Base-by-base conservation (phyloP, 2,888 invertebrate species). In the Glomeris marginata region DNA sequence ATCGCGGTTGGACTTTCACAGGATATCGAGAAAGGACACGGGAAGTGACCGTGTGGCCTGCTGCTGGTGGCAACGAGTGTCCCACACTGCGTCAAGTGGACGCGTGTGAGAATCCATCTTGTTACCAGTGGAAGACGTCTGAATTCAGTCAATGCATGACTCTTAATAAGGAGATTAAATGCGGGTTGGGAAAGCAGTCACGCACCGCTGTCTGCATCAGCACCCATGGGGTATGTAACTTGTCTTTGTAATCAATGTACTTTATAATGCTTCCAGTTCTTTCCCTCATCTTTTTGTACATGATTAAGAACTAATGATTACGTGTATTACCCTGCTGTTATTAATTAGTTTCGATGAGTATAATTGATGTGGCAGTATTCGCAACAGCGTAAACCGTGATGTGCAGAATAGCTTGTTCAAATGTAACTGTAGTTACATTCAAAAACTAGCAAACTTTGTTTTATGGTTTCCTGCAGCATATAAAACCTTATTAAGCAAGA, bases 31-130 rank as follows among this genome's bases (percentile, higher is more conserved):
- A 60, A 46, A 56, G 67, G 35, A 55, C 60, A 2, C 67, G 66
- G 63, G 49, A 67, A 71, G 0, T 64, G 70, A n/a, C 68, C 71
- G 0, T 75, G 74, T 75, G 72, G 72, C 8, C 69, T 71, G 0
- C 75, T 73, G 56, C 71, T 70, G 28, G 57, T n/a, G 20, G 54
- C 2, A 34, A 46, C 21, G 47, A 51, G 4, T 55, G 57, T 41
- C 54, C 56, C 1, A 51, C 55, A 15, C 43, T 56, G 20, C 50
- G 54, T 45, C 59, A 52, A 54, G 47, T 53, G 20, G 56, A 55
- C 45, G 5, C 42, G 1, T 58, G 58, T 40, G 38, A 41, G 1
- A 45, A 52, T 16, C 49, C 55, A 22, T 53, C 54, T 11, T 46
- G 54, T 18, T 51, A 54, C 50, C 45, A 55, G 42, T 57, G 56